phyloP scores from a whole-genome alignment of 2,888 invertebrate species.

The Callosobruchus maculatus region DNA sequence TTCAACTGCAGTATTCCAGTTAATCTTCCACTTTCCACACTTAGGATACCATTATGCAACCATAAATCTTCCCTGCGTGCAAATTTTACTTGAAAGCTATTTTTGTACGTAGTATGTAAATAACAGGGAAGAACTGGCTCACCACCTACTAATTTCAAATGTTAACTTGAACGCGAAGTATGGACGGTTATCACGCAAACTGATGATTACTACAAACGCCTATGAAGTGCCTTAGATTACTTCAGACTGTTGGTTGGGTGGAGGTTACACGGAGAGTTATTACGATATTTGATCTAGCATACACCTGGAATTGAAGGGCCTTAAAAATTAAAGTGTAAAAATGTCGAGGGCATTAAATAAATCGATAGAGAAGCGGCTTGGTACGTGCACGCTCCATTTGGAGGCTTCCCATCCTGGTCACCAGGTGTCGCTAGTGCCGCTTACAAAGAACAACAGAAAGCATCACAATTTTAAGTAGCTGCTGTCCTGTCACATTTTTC shows the following conservation, averaged over 20 bases:
- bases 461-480: too few species aligned
- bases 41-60: background rate
- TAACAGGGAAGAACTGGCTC: background rate
- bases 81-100: background rate
- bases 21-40: background rate
- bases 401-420: too few species aligned
- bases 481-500: too few species aligned
- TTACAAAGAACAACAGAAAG: too few species aligned
- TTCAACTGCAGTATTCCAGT: background rate
- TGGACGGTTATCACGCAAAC: background rate
- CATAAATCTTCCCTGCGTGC: background rate
- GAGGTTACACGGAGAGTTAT: background rate
- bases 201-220: background rate
- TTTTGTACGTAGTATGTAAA: background rate
- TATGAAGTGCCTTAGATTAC: background rate
- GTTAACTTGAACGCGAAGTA: background rate
- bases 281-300: background rate
- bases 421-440: too few species aligned
- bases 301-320: background rate
- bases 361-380: too few species aligned
- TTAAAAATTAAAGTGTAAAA: background rate
- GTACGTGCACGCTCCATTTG: too few species aligned
- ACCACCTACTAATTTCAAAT: background rate
- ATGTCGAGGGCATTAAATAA: too few species aligned
- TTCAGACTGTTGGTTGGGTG: background rate